phyloP scores from a whole-genome alignment of 2,113 vertebrate species.

The Proteles cristata region DNA sequence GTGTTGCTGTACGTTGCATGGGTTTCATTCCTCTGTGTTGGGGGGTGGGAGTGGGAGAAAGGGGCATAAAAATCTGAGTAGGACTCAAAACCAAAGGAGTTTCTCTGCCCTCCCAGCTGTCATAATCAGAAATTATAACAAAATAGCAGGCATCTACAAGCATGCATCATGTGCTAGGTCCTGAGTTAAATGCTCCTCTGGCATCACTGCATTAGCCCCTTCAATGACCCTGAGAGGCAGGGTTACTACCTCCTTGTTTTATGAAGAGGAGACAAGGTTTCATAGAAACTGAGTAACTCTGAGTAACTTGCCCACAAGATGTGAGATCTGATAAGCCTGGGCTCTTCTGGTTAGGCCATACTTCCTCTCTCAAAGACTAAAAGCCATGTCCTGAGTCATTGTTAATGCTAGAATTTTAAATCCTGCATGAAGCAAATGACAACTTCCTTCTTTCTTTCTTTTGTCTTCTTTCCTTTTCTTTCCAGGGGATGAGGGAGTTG shows the following conservation, averaged over 20 bases:
- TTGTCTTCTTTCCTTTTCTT: background rate
- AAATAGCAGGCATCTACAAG: background rate
- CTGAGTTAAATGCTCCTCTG: background rate
- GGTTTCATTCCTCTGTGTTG: slow-evolving; percentile 76
- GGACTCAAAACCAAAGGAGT: background rate
- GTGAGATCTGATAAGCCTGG: too few species aligned
- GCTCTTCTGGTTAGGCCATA: background rate
- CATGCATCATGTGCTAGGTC: rapidly evolving
- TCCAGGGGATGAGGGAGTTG: background rate
- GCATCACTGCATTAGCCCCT: rapidly evolving
- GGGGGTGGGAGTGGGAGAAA: background rate
- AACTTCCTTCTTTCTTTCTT: background rate
- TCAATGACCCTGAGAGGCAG: background rate
- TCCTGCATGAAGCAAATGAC: background rate
- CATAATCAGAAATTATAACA: background rate
- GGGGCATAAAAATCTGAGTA: background rate
- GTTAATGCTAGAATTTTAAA: background rate
- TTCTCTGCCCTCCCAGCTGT: background rate
- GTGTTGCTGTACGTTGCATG: slow-evolving; percentile 80
- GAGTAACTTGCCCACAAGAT: background rate
- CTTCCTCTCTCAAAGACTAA: background rate
- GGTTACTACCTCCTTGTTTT: background rate
- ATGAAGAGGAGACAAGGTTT: background rate
- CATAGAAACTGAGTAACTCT: background rate
- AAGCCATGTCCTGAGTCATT: background rate